Percentiles rank a stretch among this genome's conserved stretches.
Conservation (phyloP, 23 tunicate genomes). For the Botrylloides violaceus region DNA sequence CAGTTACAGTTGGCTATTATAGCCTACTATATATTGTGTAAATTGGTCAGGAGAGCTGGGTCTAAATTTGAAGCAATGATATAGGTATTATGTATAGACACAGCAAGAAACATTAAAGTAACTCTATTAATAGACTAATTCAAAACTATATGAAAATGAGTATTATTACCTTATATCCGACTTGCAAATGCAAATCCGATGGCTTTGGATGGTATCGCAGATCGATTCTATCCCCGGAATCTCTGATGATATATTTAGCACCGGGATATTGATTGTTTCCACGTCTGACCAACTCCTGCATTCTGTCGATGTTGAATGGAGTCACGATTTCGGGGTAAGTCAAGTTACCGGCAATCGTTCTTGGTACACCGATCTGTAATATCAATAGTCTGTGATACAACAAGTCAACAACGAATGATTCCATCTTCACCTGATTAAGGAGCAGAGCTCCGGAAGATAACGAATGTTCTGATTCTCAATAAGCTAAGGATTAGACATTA, state of each 20-base stretch:
- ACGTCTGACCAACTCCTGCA: slow-evolving; percentile 89
- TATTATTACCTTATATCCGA: slow-evolving; percentile 80
- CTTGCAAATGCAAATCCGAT: slow-evolving; percentile 92
- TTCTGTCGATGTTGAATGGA: slow-evolving; percentile 93
- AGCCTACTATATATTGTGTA: too few species aligned
- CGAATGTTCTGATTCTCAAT: too few species aligned
- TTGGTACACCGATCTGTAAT: slow-evolving; percentile 94
- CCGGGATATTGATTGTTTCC: slow-evolving; percentile 98
- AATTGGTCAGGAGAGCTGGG: too few species aligned
- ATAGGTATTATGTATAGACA: too few species aligned
- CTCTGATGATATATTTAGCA: slow-evolving; percentile 98
- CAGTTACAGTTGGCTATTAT: too few species aligned
- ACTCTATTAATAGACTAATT: too few species aligned
- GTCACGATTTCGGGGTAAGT: slow-evolving; percentile 99
- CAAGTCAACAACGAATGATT: neutral
- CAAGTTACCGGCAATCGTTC: slow-evolving; percentile 90
- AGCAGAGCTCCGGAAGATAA: too few species aligned
- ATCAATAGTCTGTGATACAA: neutral
- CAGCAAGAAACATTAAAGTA: too few species aligned
- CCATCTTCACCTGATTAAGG: too few species aligned
- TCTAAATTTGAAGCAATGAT: too few species aligned
- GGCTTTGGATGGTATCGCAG: slow-evolving; percentile 96
- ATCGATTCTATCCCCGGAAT: slow-evolving; percentile 95
- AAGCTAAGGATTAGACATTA: too few species aligned
- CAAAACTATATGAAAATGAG: too few species aligned